Evolutionary conservation across 2,888 invertebrate species (phyloP).

Genomic region (Tuberolachnus salignus): DNA sequence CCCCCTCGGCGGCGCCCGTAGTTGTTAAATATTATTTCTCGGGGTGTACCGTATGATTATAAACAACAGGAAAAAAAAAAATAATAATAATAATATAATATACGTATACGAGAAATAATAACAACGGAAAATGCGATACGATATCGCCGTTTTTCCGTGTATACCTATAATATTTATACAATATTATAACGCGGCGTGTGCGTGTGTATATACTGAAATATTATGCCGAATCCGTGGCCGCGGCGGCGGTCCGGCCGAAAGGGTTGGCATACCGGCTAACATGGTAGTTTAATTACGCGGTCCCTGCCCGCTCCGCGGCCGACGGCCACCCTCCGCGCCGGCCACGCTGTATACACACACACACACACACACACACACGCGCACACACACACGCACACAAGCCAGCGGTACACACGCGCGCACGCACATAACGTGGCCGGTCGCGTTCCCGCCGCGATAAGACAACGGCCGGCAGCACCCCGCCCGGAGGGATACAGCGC

Average conservation of each 20-base stretch:
- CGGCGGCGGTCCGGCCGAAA: slow-evolving; percentile 52
- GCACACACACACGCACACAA: not conserved
- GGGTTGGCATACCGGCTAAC: slow-evolving; percentile 56
- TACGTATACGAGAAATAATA: too few relatives aligned
- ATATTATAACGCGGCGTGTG: slow-evolving; percentile 9
- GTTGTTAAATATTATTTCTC: too few relatives aligned
- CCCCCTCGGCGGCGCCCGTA: too few relatives aligned
- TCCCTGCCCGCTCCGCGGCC: slow-evolving; percentile 38
- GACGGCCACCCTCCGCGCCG: slow-evolving; percentile 7
- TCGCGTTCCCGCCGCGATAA: slow-evolving; percentile 52
- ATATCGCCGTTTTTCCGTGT: too few relatives aligned
- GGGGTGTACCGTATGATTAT: too few relatives aligned
- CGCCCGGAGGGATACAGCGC: not conserved
- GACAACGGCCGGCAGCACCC: slow-evolving; percentile 49
- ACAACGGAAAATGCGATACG: too few relatives aligned
- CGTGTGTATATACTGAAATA: slow-evolving; percentile 41
- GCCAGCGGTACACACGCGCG: not conserved
- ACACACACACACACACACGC: not conserved
- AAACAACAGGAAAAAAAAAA: too few relatives aligned
- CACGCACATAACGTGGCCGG: slow-evolving; percentile 34
- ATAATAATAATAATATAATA: too few relatives aligned
- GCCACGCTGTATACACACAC: slow-evolving; percentile 6
- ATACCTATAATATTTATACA: not conserved
- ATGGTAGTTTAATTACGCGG: slow-evolving; percentile 57
- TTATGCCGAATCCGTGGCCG: slow-evolving; percentile 53